Base-by-base conservation (phyloP, 1,140 invertebrate genomes). In the Latrodectus geometricus region DNA sequence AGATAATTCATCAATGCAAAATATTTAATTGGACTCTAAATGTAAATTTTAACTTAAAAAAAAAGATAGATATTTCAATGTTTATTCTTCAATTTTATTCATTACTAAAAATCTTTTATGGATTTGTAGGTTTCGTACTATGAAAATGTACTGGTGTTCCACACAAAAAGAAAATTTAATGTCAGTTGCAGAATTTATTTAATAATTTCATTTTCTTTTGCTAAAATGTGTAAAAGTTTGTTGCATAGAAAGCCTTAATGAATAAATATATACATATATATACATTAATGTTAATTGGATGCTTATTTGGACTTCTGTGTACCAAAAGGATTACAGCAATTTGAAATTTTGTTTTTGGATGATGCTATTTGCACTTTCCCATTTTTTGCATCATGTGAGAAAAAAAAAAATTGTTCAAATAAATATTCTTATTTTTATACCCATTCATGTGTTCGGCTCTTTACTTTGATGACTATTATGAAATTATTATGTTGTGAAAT, bases 401-500 rank as follows among this genome's bases (percentile, higher is more conserved):
- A 81, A 65, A 54, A 68, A n/a, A 79, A 79, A 50, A 23, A 48
- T 82, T 68, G 68, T 82, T 68, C 20, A 56, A 82, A 69, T 69
- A 82, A 82, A 82, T 82, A 82, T 82, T 82, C 79, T 52, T 82
- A 82, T 82, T 82, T 82, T 82, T 82, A 73, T 82, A 82, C 69
- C 50, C 76, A 61, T 14, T 35, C 35, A 61, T 61, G 54, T 61
- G 54, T 61, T 61, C 3, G 11, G 2, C 17, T 61, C 17, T 61
- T 14, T 61, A 14, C 17, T 61, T 61, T 61, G 54, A 3, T 3
- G 35, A 35, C 1, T 35, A 35, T 35, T 35, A 35, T 35, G 5
- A 35, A 35, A 35, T 5, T 35, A 3, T 35, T 35, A 35, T 35
- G 35, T 35, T 35, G 35, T 35, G 1, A 35, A 35, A 5, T 35